These are phyloP conservation scores for Leptinotarsa haldemani DNA, from an alignment of 2,888 invertebrate species.

Conservation along the genomic window DNA sequence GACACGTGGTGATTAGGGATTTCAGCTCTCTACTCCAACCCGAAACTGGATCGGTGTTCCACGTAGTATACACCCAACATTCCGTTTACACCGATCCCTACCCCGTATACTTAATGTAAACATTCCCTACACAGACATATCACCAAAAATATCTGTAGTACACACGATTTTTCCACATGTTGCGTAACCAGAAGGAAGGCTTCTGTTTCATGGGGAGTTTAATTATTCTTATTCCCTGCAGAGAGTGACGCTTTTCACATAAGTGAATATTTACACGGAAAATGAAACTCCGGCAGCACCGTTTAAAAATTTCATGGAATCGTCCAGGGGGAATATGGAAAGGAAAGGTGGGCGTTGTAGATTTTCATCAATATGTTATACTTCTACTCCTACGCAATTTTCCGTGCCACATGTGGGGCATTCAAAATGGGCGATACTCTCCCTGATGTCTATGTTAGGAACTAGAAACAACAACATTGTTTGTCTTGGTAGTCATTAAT, in stretches of 20 bases:
- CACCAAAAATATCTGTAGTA: neutral
- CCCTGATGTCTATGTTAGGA: too few species aligned
- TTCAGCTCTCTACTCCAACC: too few species aligned
- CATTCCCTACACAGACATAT: neutral
- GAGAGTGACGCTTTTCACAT: neutral
- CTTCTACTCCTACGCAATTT: too few species aligned
- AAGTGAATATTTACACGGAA: slow-evolving; percentile 6
- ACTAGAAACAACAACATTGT: too few species aligned
- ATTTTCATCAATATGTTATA: neutral
- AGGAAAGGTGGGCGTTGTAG: neutral
- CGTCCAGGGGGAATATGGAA: neutral
- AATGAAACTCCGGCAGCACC: neutral
- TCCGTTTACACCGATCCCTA: too few species aligned
- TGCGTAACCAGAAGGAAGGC: neutral
- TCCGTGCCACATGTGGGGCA: too few species aligned
- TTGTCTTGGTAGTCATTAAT: too few species aligned
- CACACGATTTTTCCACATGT: neutral
- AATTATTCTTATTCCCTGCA: slow-evolving; percentile 1
- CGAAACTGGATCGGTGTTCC: too few species aligned
- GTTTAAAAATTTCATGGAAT: neutral
- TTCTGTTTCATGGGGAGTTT: neutral
- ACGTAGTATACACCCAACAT: too few species aligned
- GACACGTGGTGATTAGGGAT: too few species aligned
- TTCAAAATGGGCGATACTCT: too few species aligned
- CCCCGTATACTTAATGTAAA: neutral